Evolutionary conservation across 2,888 invertebrate species (phyloP), one percentile per base, ranked within the genome.

Genomic region (Calliopum simillimum): DNA sequence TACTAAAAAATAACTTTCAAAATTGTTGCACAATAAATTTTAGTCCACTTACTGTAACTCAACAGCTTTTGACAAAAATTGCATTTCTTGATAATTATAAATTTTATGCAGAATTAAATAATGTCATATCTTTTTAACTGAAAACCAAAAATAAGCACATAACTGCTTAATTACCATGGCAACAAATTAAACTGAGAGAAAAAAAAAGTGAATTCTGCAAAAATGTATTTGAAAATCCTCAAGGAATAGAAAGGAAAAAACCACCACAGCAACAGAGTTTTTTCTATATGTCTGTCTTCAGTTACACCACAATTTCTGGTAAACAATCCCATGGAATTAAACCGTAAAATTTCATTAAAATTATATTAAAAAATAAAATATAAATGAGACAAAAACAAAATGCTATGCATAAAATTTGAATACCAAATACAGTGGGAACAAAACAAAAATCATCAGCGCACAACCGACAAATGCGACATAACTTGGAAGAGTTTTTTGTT

Each of bases 291-390:
- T 23, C 5, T 16, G 8, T 33, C 33, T 33, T 33, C 33, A 33
- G 8, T 33, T 33, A 5, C 4, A 6, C 1, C n/a, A 6, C 49
- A 21, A 56, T n/a, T 56, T 23, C n/a, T 33, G 56, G 56, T 25
- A 25, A 56, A 56, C 23, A 56, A 56, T 56, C 56, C 33, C 4
- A 23, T 25, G 56, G 56, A 56, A 56, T 12, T 33, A 56, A 23
- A 56, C 25, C 33, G 23, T 56, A 56, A 56, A 56, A 56, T 56
- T 56, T 56, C 56, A 56, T 56, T 56, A 56, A 56, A 56, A 56
- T 56, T 56, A 33, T n/a, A 56, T 19, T 56, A 13, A 14, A 56
- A 21, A 33, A 56, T 33, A 33, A 33, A 33, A 2, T 33, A 6
- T 1, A 33, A 33, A 33, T 5, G 1, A 33, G 0, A 33, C 5